Conservation (phyloP, 2,888 invertebrate species). For the Bugula neritina region DNA sequence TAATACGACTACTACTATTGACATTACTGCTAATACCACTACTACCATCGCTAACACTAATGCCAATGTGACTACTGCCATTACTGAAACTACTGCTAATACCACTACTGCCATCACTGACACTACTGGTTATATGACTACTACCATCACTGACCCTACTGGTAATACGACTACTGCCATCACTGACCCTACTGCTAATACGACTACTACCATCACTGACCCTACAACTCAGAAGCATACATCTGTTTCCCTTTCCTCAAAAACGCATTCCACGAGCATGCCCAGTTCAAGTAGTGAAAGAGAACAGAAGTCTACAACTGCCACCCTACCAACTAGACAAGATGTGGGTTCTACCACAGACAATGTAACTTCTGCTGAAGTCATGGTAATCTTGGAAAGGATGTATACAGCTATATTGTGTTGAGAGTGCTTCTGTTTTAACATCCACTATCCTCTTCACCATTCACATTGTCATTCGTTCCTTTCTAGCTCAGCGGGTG, state of each 20-base stretch:
- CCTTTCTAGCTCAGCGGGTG: no score
- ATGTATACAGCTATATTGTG: no score
- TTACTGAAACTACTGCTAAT: no score
- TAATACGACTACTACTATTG: neutral
- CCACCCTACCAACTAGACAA: neutral
- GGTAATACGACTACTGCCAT: neutral
- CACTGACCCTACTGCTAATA: neutral
- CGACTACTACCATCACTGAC: neutral
- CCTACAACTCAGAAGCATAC: neutral
- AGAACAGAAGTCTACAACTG: neutral
- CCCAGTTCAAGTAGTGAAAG: neutral
- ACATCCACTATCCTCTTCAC: no score
- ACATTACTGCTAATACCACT: neutral
- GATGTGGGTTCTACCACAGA: neutral
- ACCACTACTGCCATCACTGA: neutral
- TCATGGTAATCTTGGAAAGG: no score
- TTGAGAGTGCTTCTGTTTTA: no score
- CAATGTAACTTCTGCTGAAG: neutral
- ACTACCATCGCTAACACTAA: neutral
- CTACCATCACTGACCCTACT: neutral
- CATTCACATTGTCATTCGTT: no score
- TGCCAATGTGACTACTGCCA: neutral
- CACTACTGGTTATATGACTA: neutral
- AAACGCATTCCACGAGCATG: neutral
- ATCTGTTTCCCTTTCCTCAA: neutral